Evolutionary conservation across 2,888 invertebrate species (phyloP).

Genomic region (Saturnia pavonia): DNA sequence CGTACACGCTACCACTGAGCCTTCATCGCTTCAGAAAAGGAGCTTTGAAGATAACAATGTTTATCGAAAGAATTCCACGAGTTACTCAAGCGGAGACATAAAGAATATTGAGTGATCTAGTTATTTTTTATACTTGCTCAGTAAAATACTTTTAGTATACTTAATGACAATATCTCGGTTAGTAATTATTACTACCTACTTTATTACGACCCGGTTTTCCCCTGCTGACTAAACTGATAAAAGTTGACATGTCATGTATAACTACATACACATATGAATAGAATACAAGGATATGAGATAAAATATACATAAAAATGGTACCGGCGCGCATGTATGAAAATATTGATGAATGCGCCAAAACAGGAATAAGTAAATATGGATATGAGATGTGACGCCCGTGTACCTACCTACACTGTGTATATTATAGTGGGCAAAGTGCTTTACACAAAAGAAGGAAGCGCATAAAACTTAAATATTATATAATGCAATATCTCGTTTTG

Average conservation of each 20-base stretch:
- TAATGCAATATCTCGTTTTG: not conserved
- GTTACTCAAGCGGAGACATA: not conserved
- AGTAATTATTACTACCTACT: not conserved
- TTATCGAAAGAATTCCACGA: no score
- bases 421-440: not conserved
- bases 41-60: no score
- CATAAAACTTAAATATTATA: not conserved
- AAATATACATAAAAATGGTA: not conserved
- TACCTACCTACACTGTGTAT: not conserved
- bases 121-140: not conserved
- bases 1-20: no score
- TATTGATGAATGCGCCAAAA: conserved; percentile 10
- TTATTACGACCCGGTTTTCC: not conserved
- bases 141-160: not conserved
- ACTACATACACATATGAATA: not conserved
- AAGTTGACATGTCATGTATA: not conserved
- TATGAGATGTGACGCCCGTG: not conserved
- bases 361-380: conserved; percentile 8
- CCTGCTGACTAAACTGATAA: not conserved
- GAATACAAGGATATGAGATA: not conserved
- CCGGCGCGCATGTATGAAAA: conserved; percentile 10
- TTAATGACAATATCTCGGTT: not conserved
- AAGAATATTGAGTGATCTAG: not conserved
- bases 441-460: not conserved
- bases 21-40: no score